Conservation (phyloP, 1,140 invertebrate genomes). For the Drosophila grimshawi region DNA sequence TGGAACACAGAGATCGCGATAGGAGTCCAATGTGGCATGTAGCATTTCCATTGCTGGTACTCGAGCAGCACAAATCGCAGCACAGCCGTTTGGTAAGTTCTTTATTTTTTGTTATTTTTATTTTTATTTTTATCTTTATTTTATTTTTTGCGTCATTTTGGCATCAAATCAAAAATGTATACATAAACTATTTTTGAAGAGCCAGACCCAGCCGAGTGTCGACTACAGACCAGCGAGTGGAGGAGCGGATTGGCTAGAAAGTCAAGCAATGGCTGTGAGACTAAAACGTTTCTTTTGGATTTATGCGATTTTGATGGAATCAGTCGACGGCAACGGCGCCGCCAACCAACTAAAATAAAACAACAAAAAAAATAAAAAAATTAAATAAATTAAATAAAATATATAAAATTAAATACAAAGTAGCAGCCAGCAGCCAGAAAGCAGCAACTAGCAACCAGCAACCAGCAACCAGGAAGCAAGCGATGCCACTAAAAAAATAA, state of each 20-base stretch:
- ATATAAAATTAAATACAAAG: background rate
- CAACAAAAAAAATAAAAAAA: background rate
- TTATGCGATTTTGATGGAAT: conserved; percentile 82
- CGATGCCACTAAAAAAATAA: background rate
- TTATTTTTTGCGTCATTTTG: conserved; percentile 71
- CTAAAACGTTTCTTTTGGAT: conserved; percentile 79
- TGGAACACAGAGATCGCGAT: background rate
- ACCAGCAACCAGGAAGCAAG: conserved; percentile 30
- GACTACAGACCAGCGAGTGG: background rate
- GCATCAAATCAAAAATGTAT: conserved; percentile 80
- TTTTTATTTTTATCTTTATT: conserved; percentile 54
- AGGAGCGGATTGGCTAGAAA: conserved; percentile 30
- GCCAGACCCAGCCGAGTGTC: conserved; percentile 11
- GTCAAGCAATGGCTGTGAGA: conserved; percentile 55
- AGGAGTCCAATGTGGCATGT: conserved; percentile 12
- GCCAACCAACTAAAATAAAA: conserved; percentile 63
- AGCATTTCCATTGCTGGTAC: conserved; percentile 28
- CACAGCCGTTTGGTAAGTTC: conserved; percentile 46
- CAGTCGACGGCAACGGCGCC: conserved; percentile 61
- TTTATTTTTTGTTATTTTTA: conserved; percentile 55
- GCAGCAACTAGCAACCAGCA: conserved; percentile 21
- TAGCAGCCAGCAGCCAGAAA: conserved; percentile 39
- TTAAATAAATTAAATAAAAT: background rate
- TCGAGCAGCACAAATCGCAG: background rate
- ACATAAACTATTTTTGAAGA: conserved; percentile 80